These are phyloP conservation scores for Tachuris rubrigastra DNA, from an alignment of 2,113 vertebrate species.

Conservation along the genomic window DNA sequence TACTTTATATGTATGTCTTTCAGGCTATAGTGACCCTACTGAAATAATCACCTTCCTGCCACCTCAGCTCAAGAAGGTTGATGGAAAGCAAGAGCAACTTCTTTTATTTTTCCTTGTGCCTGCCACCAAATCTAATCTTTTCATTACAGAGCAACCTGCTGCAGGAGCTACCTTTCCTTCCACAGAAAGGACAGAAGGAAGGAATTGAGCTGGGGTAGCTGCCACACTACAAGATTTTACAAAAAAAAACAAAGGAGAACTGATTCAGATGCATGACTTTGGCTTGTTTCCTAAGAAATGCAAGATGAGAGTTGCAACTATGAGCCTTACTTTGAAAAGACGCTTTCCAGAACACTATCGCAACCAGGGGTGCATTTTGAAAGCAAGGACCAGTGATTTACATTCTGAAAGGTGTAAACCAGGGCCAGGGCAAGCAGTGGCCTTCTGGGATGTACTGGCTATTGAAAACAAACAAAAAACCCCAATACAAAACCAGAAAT, in stretches of 20 bases:
- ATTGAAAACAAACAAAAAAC: neutral
- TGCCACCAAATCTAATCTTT: neutral
- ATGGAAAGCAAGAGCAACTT: neutral
- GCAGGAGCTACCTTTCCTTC: neutral
- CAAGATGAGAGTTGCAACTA: neutral
- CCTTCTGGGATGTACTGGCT: neutral
- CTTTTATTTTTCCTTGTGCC: neutral
- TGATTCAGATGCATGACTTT: neutral
- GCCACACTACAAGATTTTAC: neutral
- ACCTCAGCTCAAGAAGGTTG: neutral
- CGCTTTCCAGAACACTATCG: neutral
- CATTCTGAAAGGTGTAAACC: neutral
- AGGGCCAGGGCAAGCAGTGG: neutral
- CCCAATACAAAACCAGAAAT: neutral
- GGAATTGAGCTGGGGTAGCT: neutral
- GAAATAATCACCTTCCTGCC: neutral
- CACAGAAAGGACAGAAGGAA: neutral
- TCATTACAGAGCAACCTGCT: neutral
- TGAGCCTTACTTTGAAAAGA: neutral
- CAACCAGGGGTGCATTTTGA: neutral
- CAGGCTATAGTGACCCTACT: neutral
- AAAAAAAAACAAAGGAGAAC: neutral
- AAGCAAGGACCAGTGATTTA: neutral
- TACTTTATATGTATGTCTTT: neutral
- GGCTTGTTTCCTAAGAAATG: neutral